These are phyloP conservation scores for Trissolcus brochymenae DNA, from an alignment of 2,888 invertebrate species.

Conservation along the genomic window DNA sequence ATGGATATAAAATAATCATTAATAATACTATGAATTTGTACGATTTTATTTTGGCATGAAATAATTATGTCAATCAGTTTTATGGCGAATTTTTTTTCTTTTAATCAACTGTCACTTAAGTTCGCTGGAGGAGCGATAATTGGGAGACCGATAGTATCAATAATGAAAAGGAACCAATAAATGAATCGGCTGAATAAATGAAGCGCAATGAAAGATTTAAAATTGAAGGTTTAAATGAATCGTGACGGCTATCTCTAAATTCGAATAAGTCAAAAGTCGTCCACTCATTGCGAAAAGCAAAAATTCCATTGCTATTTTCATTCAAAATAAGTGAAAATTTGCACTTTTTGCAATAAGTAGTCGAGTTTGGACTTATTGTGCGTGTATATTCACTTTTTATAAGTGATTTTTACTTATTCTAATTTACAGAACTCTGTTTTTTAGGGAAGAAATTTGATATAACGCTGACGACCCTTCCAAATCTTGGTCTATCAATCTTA, in stretches of 20 bases:
- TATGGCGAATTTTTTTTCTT: no score
- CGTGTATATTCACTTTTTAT: no score
- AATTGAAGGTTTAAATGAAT: conserved; percentile 35
- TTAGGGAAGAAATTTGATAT: conserved; percentile 27
- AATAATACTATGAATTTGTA: conserved; percentile 4
- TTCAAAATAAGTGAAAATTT: no score
- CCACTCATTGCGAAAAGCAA: no score
- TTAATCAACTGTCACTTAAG: conserved; percentile 15
- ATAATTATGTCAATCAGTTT: conserved; percentile 3
- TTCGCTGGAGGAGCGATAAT: conserved; percentile 7
- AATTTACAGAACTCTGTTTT: no score
- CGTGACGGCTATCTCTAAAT: no score
- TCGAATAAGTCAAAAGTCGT: no score
- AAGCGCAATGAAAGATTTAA: conserved; percentile 10
- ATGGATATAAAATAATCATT: no score
- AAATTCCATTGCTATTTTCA: no score
- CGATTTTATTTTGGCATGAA: conserved; percentile 19
- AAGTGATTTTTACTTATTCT: no score
- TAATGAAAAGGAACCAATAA: conserved; percentile 36
- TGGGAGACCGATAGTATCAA: conserved; percentile 9
- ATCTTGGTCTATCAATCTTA: conserved; percentile 50
- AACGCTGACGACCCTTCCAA: conserved; percentile 29
- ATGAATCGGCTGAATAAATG: conserved; percentile 13
- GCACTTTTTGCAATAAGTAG: no score
- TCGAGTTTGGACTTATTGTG: no score